Conservation (phyloP, 2,113 vertebrate genomes). For the Leucopsar rothschildi region DNA sequence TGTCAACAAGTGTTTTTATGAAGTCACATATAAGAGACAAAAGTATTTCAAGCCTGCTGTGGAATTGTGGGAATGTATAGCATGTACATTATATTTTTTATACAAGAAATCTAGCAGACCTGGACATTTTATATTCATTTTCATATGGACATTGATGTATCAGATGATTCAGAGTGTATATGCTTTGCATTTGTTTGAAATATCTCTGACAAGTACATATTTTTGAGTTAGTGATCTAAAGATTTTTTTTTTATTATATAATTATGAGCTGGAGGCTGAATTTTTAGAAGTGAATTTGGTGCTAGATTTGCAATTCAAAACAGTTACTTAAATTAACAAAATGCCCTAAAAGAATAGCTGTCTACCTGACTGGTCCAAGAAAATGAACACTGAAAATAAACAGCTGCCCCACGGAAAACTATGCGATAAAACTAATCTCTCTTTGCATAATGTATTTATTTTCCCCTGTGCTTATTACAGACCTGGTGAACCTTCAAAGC, state of each 20-base stretch:
- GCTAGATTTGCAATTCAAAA: conserved; percentile 65
- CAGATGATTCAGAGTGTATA: conserved; percentile 22
- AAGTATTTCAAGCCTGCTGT: background rate
- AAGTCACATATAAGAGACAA: background rate
- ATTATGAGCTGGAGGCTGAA: conserved; percentile 60
- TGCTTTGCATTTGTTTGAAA: conserved; percentile 60
- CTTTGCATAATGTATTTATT: conserved; percentile 64
- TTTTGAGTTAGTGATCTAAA: conserved; percentile 65
- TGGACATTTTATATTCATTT: conserved; percentile 9
- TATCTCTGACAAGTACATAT: conserved; percentile 24
- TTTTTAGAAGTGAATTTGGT: conserved; percentile 54
- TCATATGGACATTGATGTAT: conserved; percentile 13
- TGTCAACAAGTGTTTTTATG: background rate
- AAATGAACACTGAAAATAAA: conserved; percentile 67
- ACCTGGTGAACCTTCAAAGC: conserved; percentile 44
- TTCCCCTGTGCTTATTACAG: conserved; percentile 58
- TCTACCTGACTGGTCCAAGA: conserved; percentile 62
- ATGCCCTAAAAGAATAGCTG: conserved; percentile 61
- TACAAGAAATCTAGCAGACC: background rate
- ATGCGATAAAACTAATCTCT: conserved; percentile 61
- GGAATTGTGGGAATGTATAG: background rate
- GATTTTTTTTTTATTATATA: conserved; percentile 62
- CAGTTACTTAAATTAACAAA: conserved; percentile 64
- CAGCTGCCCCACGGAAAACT: conserved; percentile 50
- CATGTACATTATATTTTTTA: background rate